These are phyloP conservation scores for Percopsis transmontana DNA, from an alignment of 2,113 vertebrate genomes.

Conservation along the genomic window DNA sequence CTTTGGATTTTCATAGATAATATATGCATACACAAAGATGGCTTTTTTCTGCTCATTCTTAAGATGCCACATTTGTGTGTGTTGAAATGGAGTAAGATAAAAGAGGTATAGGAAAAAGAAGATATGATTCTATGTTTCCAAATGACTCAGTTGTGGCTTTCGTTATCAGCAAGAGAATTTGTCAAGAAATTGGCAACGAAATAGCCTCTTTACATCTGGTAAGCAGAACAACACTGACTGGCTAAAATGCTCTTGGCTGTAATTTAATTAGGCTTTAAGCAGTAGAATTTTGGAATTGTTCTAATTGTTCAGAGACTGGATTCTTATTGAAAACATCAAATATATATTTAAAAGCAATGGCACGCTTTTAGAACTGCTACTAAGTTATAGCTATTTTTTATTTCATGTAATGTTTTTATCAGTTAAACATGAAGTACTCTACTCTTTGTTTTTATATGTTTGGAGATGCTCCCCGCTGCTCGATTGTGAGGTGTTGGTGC, in stretches of 20 bases:
- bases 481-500: constrained; percentile 10
- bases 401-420: background rate
- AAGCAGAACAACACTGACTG: constrained; percentile 39
- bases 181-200: constrained; percentile 46
- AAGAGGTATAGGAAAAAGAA: constrained; percentile 40
- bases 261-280: constrained; percentile 23
- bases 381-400: background rate
- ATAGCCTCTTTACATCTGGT: constrained; percentile 48
- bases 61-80: constrained; percentile 38
- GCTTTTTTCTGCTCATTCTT: no score
- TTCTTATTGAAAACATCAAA: constrained; percentile 8
- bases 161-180: constrained; percentile 50
- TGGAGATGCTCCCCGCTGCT: constrained; percentile 15
- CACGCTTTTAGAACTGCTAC: background rate
- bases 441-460: constrained; percentile 18
- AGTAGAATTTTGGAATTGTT: background rate
- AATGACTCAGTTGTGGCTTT: constrained; percentile 35
- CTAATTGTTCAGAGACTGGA: constrained; percentile 10
- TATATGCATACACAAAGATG: constrained; percentile 33
- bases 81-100: constrained; percentile 26
- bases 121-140: constrained; percentile 31
- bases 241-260: constrained; percentile 29
- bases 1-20: constrained; percentile 9
- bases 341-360: background rate
- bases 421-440: background rate